phyloP scores from a whole-genome alignment of 2,797 vertebrate genomes.

The Trachops cirrhosus region DNA sequence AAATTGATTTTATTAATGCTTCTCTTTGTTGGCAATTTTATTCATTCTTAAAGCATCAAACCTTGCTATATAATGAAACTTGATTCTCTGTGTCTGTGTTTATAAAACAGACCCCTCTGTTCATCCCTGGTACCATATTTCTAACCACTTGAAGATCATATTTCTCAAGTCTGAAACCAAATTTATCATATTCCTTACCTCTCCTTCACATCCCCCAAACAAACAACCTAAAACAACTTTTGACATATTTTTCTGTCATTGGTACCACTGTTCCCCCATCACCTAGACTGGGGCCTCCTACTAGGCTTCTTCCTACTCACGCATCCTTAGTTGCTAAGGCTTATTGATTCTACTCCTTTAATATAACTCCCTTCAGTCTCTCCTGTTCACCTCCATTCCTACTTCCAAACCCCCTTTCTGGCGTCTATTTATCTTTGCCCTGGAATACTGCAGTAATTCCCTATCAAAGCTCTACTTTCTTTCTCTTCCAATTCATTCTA shows the following conservation, averaged over 20 bases:
- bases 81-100: conserved; percentile 1
- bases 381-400: neutral
- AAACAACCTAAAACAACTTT: neutral
- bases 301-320: neutral
- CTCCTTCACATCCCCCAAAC: neutral
- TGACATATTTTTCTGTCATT: neutral
- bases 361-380: neutral
- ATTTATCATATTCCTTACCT: neutral
- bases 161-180: conserved; percentile 25
- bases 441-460: neutral
- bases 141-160: neutral
- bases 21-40: conserved; percentile 28
- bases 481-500: neutral
- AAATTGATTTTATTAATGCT: conserved; percentile 26
- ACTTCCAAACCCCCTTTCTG: neutral
- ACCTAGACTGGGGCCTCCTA: neutral
- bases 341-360: neutral
- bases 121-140: neutral
- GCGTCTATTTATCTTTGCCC: neutral
- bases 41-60: neutral
- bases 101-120: conserved; percentile 36
- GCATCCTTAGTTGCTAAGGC: neutral
- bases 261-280: neutral
- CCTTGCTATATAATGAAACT: neutral
- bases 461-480: neutral